Base-by-base conservation (phyloP, 2,888 invertebrate species). In the Pyrocoelia pectoralis region DNA sequence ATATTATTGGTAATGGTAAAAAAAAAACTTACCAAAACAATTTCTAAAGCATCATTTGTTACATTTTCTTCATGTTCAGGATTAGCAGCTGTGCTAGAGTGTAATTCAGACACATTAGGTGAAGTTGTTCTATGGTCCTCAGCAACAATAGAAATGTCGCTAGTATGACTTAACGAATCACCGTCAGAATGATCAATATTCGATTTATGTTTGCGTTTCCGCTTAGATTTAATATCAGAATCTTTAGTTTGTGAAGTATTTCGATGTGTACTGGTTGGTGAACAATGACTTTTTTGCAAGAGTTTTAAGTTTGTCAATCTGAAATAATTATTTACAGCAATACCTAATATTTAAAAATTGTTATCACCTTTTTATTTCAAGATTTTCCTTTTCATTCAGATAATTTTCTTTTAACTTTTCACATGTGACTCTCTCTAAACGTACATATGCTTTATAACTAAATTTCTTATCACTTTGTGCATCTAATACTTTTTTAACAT, bases 401-500 rank as follows among this genome's bases (percentile, higher is more conserved):
- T 76, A 78, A 57, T 71, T 61, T n/a, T 72, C 70, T 54, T 74
- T 76, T 61, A 80, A 60, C 61, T 74, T 70, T 50, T 76, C 74
- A 61, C 74, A 72, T 18, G 72, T 69, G 41, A 76, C 68, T 63
- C 69, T 70, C 18, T 75, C 73, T 59, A 80, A 67, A 13, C 71
- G 70, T 24, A 79, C 72, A 56, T 71, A 73, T 55, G 75, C 70
- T 65, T 73, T 59, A 3, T 55, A 63, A 19, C 66, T 67, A 40
- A 77, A 73, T 67, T 76, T 77, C 13, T 62, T 62, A 65, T 75
- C 75, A 52, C 50, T 33, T n/a, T 15, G 8, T 6, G 38, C 10
- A 18, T n/a, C 5, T 29, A 43, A 43, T 24, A 12, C 17, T 49
- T 49, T 18, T 15, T 19, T 19, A 2, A 15, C 49, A n/a, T 28